Base-by-base conservation (phyloP, 2,797 vertebrate genomes). In the Pelobates cultripes region DNA sequence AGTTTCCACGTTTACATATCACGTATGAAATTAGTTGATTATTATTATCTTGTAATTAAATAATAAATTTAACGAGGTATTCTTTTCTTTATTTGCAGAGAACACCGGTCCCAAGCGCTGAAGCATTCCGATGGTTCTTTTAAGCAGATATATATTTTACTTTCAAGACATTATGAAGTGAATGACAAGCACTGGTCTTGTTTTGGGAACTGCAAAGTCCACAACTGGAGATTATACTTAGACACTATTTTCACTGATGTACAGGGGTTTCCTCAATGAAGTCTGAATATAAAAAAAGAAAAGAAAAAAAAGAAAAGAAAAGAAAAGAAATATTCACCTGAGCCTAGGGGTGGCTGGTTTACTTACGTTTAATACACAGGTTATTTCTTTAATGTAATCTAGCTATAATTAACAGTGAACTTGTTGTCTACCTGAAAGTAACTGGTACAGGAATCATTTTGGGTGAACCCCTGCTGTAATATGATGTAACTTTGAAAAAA, bases 41-140 rank as follows among this genome's bases (percentile, higher is more conserved):
- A 4, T 57, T 9, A 12, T 57, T 57, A 17, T 7, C 28, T 70
- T n/a, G 3, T 42, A 68, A 64, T 64, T n/a, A 40, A 64, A 64
- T 14, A 64, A 14, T 28, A 64, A 2, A 28, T 10, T 10, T 67
- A 60, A n/a, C 69, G 69, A 77, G 40, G 40, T 93, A 85, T 93
- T 93, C 90, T 93, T 90, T 92, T 92, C 91, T 91, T 90, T 82
- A 92, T 94, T 94, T 91, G 77, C 95, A 99, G 97, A 98, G 97
- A 95, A 97, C 97, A 89, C 96, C 96, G 87, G 96, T 98, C 92
- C 97, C 94, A 94, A 98, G 91, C 80, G 97, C 97, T 15, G 97
- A 98, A 95, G 97, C 97, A 80, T 99, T 99, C 91, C 95, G 97
- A 92, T 99, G 97, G 97, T 98, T 98, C 96, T 99, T 99, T 95